Evolutionary conservation across 2,888 invertebrate genomes (phyloP), one percentile per base, ranked within the genome.

Genomic region (Drosophila neonasuta): DNA sequence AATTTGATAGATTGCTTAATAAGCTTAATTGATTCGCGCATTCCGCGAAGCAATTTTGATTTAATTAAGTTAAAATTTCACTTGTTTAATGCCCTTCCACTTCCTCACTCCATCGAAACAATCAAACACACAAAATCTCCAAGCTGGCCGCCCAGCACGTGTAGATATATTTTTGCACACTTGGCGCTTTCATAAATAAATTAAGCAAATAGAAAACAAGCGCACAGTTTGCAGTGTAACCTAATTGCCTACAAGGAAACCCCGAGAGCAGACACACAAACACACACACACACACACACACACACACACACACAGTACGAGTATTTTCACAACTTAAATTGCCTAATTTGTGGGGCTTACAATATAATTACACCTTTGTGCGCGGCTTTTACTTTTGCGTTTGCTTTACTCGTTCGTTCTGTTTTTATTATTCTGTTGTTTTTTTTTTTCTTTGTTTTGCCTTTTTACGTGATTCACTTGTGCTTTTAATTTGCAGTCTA

Each of bases 1-100:
- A 80, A 87, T 79, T 87, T 86, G 86, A 86, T 86, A 79, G 88
- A 88, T 86, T 86, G 80, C 83, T 85, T 86, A 88, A 86, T 88
- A 88, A 86, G 80, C 88, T 80, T 87, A 88, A 86, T 86, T 86
- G 84, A 85, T 82, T 79, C 75, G 79, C 66, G 68, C 77, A 77
- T 64, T 83, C 74, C 69, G 79, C 77, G 49, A 50, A 52, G 60
- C 86, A 72, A 74, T 83, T 87, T 70, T 73, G 87, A 86, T 86
- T 83, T 83, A 86, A 83, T 83, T 87, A 86, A 86, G 67, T 86
- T 87, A 76, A 76, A 80, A 80, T 68, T 68, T 66, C 17, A 66
- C 82, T 70, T 77, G 62, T 61, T 68, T 71, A 60, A 59, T 34
- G n/a, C 48, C 20, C 8, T 13, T 11, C 13, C 8, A 32, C 24